Percentiles rank a stretch among this genome's conserved stretches.
These are phyloP conservation scores for Epinephelus coioides DNA, from an alignment of 2,797 vertebrate genomes.

Conservation along the genomic window DNA sequence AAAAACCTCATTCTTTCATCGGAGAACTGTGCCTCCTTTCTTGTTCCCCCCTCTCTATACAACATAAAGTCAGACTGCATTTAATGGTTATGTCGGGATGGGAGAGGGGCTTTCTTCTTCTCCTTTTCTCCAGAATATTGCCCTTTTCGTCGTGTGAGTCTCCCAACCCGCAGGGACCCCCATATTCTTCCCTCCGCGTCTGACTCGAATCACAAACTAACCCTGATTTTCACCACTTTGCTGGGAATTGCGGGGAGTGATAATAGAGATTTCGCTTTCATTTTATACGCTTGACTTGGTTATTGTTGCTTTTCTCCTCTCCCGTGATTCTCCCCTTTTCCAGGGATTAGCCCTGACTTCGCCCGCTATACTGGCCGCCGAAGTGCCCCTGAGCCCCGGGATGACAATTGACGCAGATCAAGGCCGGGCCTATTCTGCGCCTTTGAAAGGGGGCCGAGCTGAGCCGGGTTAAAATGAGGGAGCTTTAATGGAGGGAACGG, in stretches of 20 bases:
- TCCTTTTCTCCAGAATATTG: slow-evolving; percentile 93
- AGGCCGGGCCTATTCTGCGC: slow-evolving; percentile 92
- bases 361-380: slow-evolving; percentile 95
- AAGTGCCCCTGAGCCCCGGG: slow-evolving; percentile 94
- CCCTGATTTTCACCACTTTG: slow-evolving; percentile 96
- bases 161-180: slow-evolving; percentile 96
- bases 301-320: slow-evolving; percentile 99
- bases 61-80: slow-evolving; percentile 99
- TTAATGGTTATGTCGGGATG: slow-evolving; percentile 99
- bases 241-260: slow-evolving; percentile 98
- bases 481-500: slow-evolving; percentile 70
- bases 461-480: slow-evolving; percentile 86
- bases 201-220: slow-evolving; percentile 99
- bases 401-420: slow-evolving; percentile 99
- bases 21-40: slow-evolving; percentile 91
- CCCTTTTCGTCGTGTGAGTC: slow-evolving; percentile 99
- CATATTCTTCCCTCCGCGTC: slow-evolving; percentile 95
- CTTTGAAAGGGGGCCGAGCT: slow-evolving; percentile 85
- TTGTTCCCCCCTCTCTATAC: slow-evolving; percentile 92
- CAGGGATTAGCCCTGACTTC: slow-evolving; percentile 99
- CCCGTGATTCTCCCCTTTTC: slow-evolving; percentile 95
- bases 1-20: slow-evolving; percentile 90
- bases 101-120: slow-evolving; percentile 95
- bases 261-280: slow-evolving; percentile 99
- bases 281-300: slow-evolving; percentile 99